A percentile compares a stretch with the other conserved stretches of the same genome.
These are phyloP conservation scores for Bibio marci DNA, from an alignment of 2,888 invertebrate species.

Conservation along the genomic window DNA sequence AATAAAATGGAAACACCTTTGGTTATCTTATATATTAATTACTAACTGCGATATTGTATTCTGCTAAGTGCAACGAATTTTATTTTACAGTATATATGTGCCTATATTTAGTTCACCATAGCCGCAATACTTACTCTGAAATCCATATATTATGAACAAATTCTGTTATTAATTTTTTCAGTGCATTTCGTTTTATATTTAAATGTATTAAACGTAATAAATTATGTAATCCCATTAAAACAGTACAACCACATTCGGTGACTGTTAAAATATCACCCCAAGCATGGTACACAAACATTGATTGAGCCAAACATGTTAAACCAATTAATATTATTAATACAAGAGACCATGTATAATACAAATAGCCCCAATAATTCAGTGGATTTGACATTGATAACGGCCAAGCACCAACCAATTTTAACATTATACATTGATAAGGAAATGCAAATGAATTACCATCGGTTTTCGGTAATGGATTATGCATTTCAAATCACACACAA, in stretches of 20 bases:
- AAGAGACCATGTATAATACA: slow-evolving; percentile 22
- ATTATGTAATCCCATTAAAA: slow-evolving; percentile 26
- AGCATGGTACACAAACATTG: slow-evolving; percentile 18
- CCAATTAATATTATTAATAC: slow-evolving; percentile 21
- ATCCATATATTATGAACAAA: slow-evolving; percentile 25
- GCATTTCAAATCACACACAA: too few species aligned
- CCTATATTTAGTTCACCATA: too few species aligned
- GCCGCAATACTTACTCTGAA: slow-evolving; percentile 19
- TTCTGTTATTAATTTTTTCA: slow-evolving; percentile 18
- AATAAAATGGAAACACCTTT: too few species aligned
- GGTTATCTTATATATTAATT: too few species aligned
- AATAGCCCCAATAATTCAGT: slow-evolving; percentile 3
- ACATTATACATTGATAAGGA: slow-evolving; percentile 23
- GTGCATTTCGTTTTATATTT: slow-evolving; percentile 17
- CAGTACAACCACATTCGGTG: slow-evolving; percentile 27
- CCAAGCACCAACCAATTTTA: slow-evolving; percentile 27
- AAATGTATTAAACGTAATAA: slow-evolving; percentile 25
- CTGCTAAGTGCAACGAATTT: too few species aligned
- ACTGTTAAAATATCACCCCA: slow-evolving; percentile 23
- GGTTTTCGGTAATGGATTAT: slow-evolving; percentile 2
- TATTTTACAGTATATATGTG: too few species aligned
- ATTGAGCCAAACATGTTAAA: slow-evolving; percentile 23
- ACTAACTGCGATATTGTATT: too few species aligned
- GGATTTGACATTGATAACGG: slow-evolving; percentile 13
- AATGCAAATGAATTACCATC: slow-evolving; percentile 15